These are phyloP conservation scores for Oostethus manadensis DNA, from an alignment of 2,113 vertebrate genomes.

Conservation along the genomic window DNA sequence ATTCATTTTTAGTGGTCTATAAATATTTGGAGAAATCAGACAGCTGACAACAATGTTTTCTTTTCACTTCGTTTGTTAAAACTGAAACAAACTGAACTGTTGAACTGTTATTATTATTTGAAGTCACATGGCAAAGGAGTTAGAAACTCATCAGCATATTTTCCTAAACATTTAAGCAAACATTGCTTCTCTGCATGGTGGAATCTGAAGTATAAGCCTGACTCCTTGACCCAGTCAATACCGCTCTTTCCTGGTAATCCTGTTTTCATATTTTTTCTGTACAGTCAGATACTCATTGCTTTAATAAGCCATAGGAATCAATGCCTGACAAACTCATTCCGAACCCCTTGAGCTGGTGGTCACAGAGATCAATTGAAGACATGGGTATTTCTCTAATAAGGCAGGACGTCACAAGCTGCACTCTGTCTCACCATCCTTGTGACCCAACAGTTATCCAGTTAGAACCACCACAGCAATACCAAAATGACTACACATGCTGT, in stretches of 20 bases:
- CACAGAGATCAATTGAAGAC: slow-evolving; percentile 52
- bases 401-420: slow-evolving; percentile 40
- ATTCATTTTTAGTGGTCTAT: background rate
- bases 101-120: background rate
- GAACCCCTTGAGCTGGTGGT: slow-evolving; percentile 44
- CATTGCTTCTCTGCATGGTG: slow-evolving; percentile 27
- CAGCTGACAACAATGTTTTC: background rate
- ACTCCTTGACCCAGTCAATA: slow-evolving; percentile 55
- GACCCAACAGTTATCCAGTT: slow-evolving; percentile 25
- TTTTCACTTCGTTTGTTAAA: background rate
- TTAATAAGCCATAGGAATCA: slow-evolving; percentile 70
- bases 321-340: slow-evolving; percentile 62
- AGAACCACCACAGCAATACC: background rate
- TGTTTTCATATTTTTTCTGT: slow-evolving; percentile 52
- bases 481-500: slow-evolving; percentile 1
- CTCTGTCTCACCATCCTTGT: slow-evolving; percentile 35
- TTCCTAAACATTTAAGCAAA: slow-evolving; percentile 21
- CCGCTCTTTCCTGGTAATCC: slow-evolving; percentile 58
- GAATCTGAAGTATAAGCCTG: slow-evolving; percentile 50
- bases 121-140: background rate
- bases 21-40: background rate
- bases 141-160: slow-evolving; percentile 26
- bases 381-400: slow-evolving; percentile 61
- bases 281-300: slow-evolving; percentile 58
- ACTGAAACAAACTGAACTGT: too few species aligned